phyloP scores from a whole-genome alignment of 2,888 invertebrate species.

The Himalopsyche kuldschensis region DNA sequence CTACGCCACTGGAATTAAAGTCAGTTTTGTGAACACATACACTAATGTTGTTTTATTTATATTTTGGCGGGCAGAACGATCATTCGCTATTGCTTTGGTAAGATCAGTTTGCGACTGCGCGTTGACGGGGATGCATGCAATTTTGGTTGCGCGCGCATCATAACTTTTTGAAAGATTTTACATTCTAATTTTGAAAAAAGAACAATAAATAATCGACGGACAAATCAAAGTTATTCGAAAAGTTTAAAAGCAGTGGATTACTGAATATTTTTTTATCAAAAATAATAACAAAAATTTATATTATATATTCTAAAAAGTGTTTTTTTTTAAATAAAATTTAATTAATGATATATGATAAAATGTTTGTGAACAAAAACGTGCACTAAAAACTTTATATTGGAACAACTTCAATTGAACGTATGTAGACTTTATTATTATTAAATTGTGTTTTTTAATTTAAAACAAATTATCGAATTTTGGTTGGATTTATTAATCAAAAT shows the following conservation, averaged over 20 bases:
- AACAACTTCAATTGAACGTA: neutral
- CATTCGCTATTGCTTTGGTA: neutral
- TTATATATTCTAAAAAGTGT: neutral
- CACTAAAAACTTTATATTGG: neutral
- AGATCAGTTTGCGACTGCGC: neutral
- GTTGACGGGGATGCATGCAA: neutral
- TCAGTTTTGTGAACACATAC: neutral
- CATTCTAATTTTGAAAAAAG: no score
- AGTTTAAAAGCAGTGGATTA: neutral
- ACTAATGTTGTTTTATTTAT: neutral
- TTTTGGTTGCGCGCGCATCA: neutral
- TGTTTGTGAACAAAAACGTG: neutral
- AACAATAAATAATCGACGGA: no score
- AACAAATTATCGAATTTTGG: no score
- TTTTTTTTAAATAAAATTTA: neutral
- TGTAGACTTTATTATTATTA: no score
- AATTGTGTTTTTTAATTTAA: no score
- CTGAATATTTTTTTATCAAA: neutral
- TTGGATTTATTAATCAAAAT: no score
- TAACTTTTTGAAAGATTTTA: neutral
- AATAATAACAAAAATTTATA: neutral
- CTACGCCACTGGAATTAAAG: neutral
- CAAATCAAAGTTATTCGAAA: neutral
- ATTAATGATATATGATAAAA: neutral
- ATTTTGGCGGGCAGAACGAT: neutral